Percentiles rank a stretch among this genome's conserved stretches.
phyloP scores from a whole-genome alignment of 2,797 vertebrate species.

The Cuculus canorus region DNA sequence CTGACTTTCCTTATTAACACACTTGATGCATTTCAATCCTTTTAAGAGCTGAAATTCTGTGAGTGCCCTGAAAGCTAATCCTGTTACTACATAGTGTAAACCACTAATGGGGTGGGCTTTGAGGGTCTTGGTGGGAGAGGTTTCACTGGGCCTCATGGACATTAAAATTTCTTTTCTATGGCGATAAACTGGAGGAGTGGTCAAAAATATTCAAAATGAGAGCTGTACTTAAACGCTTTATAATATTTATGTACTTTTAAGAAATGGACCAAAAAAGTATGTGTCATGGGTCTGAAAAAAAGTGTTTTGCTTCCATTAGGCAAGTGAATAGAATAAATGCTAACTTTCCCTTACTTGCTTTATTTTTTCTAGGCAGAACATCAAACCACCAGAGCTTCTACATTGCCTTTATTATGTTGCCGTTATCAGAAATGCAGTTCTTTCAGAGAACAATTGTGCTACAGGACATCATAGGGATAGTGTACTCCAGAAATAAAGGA shows the following conservation, averaged over 20 bases:
- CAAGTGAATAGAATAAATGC: neutral
- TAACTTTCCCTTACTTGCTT: neutral
- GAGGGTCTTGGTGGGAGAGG: neutral
- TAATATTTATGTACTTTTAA: neutral
- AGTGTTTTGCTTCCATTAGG: neutral
- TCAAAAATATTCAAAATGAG: neutral
- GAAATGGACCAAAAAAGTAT: neutral
- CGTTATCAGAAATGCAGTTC: neutral
- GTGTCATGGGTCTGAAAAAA: neutral
- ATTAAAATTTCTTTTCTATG: neutral
- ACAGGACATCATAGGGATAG: neutral
- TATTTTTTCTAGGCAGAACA: neutral
- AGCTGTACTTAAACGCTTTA: neutral
- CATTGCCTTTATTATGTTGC: neutral
- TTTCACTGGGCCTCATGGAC: neutral
- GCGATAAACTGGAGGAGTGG: neutral
- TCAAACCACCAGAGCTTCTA: neutral
- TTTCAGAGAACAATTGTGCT: fast-evolving
- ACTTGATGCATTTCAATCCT: neutral
- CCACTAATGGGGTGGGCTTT: fast-evolving
- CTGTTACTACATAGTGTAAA: neutral
- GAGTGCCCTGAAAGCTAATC: neutral
- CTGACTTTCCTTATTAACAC: neutral
- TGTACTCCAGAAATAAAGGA: neutral
- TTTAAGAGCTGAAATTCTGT: neutral